These are phyloP conservation scores for Lagenorhynchus albirostris DNA, from an alignment of 2,113 vertebrate genomes.

Conservation along the genomic window DNA sequence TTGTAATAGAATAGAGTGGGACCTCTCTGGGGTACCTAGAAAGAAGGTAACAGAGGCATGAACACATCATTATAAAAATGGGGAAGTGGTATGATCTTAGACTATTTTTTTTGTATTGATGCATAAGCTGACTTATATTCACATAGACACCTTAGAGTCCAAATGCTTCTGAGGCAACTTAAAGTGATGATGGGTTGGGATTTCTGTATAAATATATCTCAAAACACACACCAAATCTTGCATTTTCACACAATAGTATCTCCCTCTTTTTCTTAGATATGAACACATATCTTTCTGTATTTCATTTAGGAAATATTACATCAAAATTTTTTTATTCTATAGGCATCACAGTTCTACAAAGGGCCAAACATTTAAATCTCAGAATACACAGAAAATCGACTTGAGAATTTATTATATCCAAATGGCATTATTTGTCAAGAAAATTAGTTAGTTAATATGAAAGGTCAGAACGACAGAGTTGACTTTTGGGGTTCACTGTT, in stretches of 20 bases:
- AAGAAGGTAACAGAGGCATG: slow-evolving; percentile 16
- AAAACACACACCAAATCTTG: neutral
- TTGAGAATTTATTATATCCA: slow-evolving; percentile 8
- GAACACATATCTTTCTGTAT: neutral
- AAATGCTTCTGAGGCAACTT: neutral
- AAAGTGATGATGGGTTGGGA: neutral
- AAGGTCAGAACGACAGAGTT: slow-evolving; percentile 1
- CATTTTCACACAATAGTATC: neutral
- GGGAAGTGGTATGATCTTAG: neutral
- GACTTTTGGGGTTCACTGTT: neutral
- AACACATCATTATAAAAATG: neutral
- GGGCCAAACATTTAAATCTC: slow-evolving; percentile 20
- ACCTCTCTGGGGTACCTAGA: slow-evolving; percentile 94
- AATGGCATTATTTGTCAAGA: slow-evolving; percentile 11
- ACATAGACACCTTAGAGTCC: neutral
- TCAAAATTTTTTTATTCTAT: neutral
- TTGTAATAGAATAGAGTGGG: slow-evolving; percentile 95
- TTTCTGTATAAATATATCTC: neutral
- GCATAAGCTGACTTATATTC: neutral
- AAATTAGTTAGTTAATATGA: slow-evolving; percentile 7
- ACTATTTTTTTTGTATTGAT: neutral
- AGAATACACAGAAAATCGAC: neutral
- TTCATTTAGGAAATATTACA: slow-evolving; percentile 4
- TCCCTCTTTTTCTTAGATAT: neutral
- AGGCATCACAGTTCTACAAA: neutral